Conservation (phyloP, 2,888 invertebrate genomes). For the Mamestra brassicae region DNA sequence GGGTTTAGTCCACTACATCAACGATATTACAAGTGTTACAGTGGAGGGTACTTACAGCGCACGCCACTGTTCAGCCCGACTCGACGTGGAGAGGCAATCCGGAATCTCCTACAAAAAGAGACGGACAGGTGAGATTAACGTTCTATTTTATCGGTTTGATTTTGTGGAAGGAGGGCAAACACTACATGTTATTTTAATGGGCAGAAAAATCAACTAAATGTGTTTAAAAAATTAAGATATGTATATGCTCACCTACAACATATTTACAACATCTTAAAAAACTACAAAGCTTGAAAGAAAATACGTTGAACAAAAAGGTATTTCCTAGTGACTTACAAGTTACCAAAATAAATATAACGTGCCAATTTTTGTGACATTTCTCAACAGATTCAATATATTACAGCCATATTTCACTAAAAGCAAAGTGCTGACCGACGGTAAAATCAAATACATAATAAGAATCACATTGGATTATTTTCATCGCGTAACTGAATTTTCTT, state of each 20-base stretch:
- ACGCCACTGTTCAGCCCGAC: slow-evolving; percentile 63
- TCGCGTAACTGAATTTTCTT: slow-evolving; percentile 43
- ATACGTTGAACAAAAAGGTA: not conserved
- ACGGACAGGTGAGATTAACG: slow-evolving; percentile 73
- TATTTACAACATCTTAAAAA: not conserved
- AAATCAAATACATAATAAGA: slow-evolving; percentile 55
- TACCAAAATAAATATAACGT: slow-evolving; percentile 50
- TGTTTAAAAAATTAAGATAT: no score
- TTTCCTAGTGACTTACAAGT: slow-evolving; percentile 43
- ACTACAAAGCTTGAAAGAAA: slow-evolving; percentile 23
- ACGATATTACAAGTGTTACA: slow-evolving; percentile 74
- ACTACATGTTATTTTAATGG: not conserved
- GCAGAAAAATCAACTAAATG: not conserved
- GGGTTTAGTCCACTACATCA: slow-evolving; percentile 70
- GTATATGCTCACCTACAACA: not conserved
- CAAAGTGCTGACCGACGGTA: slow-evolving; percentile 62
- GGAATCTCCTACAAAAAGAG: slow-evolving; percentile 61
- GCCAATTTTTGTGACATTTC: slow-evolving; percentile 67
- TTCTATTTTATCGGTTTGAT: not conserved
- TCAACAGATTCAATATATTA: slow-evolving; percentile 81
- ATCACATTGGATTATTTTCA: slow-evolving; percentile 65
- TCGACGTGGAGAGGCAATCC: slow-evolving; percentile 81
- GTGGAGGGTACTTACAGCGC: slow-evolving; percentile 69
- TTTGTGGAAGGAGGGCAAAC: not conserved
- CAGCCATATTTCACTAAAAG: slow-evolving; percentile 72